A percentile compares a stretch with the other conserved stretches of the same genome.
These are phyloP conservation scores for Aleadryas rufinucha DNA, from an alignment of 2,113 vertebrate species.

Conservation along the genomic window DNA sequence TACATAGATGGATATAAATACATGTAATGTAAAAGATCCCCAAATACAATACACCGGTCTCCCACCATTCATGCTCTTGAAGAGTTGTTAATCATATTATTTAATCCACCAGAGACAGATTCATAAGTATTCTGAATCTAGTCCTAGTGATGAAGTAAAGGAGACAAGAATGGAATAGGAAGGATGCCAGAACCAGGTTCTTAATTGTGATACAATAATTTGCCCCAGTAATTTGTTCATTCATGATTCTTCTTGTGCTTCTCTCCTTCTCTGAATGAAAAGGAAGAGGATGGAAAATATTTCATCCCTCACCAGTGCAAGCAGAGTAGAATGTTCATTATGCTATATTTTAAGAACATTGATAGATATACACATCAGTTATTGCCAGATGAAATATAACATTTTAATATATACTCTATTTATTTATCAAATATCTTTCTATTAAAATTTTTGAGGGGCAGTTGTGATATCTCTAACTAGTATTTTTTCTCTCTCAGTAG, in stretches of 20 bases:
- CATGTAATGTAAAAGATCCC: not conserved
- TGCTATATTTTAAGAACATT: not conserved
- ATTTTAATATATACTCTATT: not conserved
- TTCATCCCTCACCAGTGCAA: not conserved
- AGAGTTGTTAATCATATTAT: not conserved
- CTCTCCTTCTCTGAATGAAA: not conserved
- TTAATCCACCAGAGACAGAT: not conserved
- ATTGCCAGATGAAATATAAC: not conserved
- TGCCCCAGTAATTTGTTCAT: not conserved
- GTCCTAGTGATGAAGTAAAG: not conserved
- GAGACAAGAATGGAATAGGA: not conserved
- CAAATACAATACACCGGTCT: fast-evolving
- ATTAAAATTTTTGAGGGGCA: not conserved
- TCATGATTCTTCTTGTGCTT: not conserved
- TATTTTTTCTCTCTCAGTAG: constrained; percentile 36
- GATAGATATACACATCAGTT: not conserved
- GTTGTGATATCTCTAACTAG: not conserved
- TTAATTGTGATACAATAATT: not conserved
- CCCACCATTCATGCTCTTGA: not conserved
- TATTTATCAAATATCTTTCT: not conserved
- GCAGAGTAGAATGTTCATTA: not conserved
- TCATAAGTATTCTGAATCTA: not conserved
- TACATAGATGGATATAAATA: not conserved
- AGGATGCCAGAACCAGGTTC: not conserved
- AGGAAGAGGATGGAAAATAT: not conserved